Conservation (phyloP, 1,140 invertebrate species). For the Choristoneura fumiferana region DNA sequence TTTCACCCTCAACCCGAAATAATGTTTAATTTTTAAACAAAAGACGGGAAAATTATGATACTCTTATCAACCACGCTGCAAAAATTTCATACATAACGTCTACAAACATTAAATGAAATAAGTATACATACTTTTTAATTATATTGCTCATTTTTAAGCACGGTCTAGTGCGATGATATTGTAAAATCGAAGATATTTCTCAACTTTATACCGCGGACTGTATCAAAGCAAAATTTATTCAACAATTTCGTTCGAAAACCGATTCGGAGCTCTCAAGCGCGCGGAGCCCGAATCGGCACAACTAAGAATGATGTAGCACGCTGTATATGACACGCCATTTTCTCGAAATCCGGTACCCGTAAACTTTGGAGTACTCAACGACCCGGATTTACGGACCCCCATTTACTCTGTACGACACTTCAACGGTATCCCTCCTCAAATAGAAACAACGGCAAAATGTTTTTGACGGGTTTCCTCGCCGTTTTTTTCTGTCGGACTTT, state of each 20-base stretch:
- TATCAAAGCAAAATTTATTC: slow-evolving; percentile 20
- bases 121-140: too few species aligned
- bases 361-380: slow-evolving; percentile 53
- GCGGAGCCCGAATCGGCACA: not conserved
- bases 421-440: slow-evolving; percentile 58
- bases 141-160: not conserved
- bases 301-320: slow-evolving; percentile 17
- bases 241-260: slow-evolving; percentile 13
- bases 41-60: too few species aligned
- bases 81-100: too few species aligned
- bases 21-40: too few species aligned
- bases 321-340: slow-evolving; percentile 35
- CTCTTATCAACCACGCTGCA: too few species aligned
- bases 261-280: not conserved
- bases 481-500: slow-evolving; percentile 27
- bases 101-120: too few species aligned
- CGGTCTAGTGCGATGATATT: too few species aligned
- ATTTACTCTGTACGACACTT: slow-evolving; percentile 63
- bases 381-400: slow-evolving; percentile 56
- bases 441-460: slow-evolving; percentile 59
- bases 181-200: not conserved
- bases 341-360: slow-evolving; percentile 38
- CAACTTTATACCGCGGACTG: not conserved
- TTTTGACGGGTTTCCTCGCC: slow-evolving; percentile 36
- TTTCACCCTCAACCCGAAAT: too few species aligned